Evolutionary conservation across 2,888 invertebrate species (phyloP), one percentile per base, ranked within the genome.

Genomic region (Ormyrus rosae): DNA sequence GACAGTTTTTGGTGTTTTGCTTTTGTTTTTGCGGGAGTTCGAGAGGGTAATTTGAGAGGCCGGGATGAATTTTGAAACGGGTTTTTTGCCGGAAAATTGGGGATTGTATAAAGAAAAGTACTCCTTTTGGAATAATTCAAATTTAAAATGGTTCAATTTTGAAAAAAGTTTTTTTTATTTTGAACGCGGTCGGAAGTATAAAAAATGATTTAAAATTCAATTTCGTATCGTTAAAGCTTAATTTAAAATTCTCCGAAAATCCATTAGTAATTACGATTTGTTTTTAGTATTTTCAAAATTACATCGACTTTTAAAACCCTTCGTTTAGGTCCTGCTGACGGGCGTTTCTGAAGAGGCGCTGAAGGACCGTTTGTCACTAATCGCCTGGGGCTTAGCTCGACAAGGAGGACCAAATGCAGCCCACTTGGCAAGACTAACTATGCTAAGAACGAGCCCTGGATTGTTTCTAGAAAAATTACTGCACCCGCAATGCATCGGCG

Each of bases 381-480:
- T 92, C 45, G 90, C 91, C 2, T 87, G 91, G 84, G 91, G 91
- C 67, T 85, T 92, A 11, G 90, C 91, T 51, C 91, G 91, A 83
- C 91, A 92, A 82, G 92, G 92, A 61, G 91, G 92, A 7, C 91
- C 92, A 5, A 89, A 89, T 69, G 92, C 92, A n/a, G 91, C 92
- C 1, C 89, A 91, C 80, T 83, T 89, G 5, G 87, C 88, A 1
- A 84, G 89, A 58, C 85, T 89, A 11, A 83, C 87, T 5, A 93
- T 93, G 92, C 91, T 92, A 60, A 88, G 90, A 64, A 89, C 92
- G 19, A 88, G 91, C 65, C 92, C 93, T 5, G 91, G 92, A 81
- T 88, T 91, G n/a, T 92, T 93, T 51, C 85, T 93, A n/a, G 91
- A 91, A 79, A 91, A 92, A 81, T 87, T 94, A 60, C 89, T 92